Evolutionary conservation across 2,113 vertebrate genomes (phyloP).

Genomic region (Bujurquina vittata): DNA sequence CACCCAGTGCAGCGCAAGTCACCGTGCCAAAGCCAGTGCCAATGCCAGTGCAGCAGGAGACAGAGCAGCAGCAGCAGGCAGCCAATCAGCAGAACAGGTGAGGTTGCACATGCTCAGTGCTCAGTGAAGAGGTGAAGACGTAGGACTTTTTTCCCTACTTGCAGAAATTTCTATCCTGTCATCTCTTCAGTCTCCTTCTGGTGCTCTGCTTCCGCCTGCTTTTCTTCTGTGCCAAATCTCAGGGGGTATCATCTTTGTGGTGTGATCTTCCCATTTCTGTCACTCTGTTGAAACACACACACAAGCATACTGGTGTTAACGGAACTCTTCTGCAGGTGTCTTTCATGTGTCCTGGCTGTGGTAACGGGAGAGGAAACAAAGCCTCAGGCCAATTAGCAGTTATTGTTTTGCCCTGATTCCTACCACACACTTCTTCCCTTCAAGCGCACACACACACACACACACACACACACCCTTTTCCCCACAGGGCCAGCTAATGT

Average conservation of each 20-base stretch:
- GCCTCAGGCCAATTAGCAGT: conserved; percentile 80
- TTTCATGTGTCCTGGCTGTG: conserved; percentile 53
- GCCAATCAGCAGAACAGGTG: conserved; percentile 88
- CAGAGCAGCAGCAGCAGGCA: conserved; percentile 80
- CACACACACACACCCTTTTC: neutral
- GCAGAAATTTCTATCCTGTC: conserved; percentile 47
- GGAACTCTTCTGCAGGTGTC: conserved; percentile 57
- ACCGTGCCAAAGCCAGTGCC: conserved; percentile 60
- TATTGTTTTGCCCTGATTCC: conserved; percentile 71
- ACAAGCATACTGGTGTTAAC: conserved; percentile 45
- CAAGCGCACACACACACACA: neutral
- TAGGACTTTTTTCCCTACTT: conserved; percentile 25
- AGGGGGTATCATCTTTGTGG: conserved; percentile 49
- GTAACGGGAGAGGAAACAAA: conserved; percentile 52
- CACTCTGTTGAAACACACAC: conserved; percentile 37
- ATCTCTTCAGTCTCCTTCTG: conserved; percentile 36
- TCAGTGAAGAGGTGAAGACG: conserved; percentile 45
- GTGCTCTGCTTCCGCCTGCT: conserved; percentile 51
- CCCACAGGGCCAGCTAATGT: conserved; percentile 33
- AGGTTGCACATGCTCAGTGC: conserved; percentile 75
- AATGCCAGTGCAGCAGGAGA: conserved; percentile 58
- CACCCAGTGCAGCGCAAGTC: conserved; percentile 49
- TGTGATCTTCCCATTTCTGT: conserved; percentile 58
- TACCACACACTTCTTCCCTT: conserved; percentile 20
- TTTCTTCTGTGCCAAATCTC: conserved; percentile 41